A percentile compares a stretch with the other conserved stretches of the same genome.
These are phyloP conservation scores for Microcebus griseorufus DNA, from an alignment of 2,113 vertebrate species.

Conservation along the genomic window DNA sequence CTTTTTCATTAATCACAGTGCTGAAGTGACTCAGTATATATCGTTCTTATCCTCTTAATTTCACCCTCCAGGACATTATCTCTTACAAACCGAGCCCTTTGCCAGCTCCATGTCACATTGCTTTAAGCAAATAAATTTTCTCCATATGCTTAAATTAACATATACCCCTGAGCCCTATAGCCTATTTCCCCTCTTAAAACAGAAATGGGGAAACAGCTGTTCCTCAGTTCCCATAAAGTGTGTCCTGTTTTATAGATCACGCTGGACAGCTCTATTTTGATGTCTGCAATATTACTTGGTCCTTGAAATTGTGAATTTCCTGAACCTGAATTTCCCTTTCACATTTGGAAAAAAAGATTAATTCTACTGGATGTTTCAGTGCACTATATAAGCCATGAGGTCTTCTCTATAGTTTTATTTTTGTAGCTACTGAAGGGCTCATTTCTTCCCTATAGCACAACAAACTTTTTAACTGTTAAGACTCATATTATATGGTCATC, in stretches of 20 bases:
- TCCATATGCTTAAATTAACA: conserved; percentile 38
- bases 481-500: not conserved
- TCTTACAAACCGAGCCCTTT: conserved; percentile 39
- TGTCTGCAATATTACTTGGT: conserved; percentile 67
- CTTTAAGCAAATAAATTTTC: conserved; percentile 70
- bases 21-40: conserved; percentile 33
- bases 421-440: conserved; percentile 34
- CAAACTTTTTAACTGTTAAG: conserved; percentile 9
- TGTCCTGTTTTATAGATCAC: conserved; percentile 72
- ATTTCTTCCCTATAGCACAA: not conserved
- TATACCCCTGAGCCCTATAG: conserved; percentile 61
- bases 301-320: conserved; percentile 67
- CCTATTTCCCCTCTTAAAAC: conserved; percentile 63
- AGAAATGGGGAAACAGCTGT: conserved; percentile 72
- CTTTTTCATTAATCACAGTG: conserved; percentile 60
- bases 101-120: conserved; percentile 63
- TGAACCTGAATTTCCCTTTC: conserved; percentile 55
- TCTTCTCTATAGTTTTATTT: conserved; percentile 34
- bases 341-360: conserved; percentile 54
- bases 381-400: not conserved
- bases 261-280: conserved; percentile 69
- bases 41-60: conserved; percentile 52
- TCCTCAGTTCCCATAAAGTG: conserved; percentile 67
- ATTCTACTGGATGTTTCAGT: conserved; percentile 39
- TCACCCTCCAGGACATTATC: conserved; percentile 52